Evolutionary conservation across 1,140 invertebrate species (phyloP).

Genomic region (Nymphalis io): DNA sequence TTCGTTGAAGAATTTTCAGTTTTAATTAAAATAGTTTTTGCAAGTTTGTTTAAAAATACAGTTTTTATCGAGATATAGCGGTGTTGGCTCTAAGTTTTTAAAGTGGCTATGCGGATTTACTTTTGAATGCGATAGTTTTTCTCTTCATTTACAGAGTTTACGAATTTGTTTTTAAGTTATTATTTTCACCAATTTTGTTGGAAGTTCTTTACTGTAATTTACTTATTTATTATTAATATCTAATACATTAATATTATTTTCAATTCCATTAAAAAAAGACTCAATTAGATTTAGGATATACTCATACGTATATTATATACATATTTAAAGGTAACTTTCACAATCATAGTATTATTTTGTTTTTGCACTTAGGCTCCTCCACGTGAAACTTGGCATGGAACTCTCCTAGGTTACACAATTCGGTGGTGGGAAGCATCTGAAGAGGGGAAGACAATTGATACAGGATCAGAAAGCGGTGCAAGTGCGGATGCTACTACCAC

Average conservation of each 20-base stretch:
- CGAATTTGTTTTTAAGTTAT: neutral
- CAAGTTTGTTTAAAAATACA: constrained; percentile 24
- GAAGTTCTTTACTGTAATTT: too few relatives aligned
- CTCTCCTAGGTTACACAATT: constrained; percentile 89
- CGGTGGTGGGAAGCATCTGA: constrained; percentile 83
- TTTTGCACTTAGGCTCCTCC: constrained; percentile 81
- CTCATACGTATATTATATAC: too few relatives aligned
- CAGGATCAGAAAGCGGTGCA: constrained; percentile 80
- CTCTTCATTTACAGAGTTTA: constrained; percentile 1
- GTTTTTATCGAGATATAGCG: constrained; percentile 19
- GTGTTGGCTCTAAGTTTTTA: constrained; percentile 3
- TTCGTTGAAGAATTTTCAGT: constrained; percentile 23
- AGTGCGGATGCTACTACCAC: constrained; percentile 82
- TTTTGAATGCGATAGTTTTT: constrained; percentile 8
- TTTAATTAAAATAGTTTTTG: constrained; percentile 36
- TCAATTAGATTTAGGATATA: too few relatives aligned
- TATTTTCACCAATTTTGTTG: too few relatives aligned
- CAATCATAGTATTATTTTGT: too few relatives aligned
- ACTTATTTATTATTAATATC: too few relatives aligned
- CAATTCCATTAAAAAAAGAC: too few relatives aligned
- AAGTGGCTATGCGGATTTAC: constrained; percentile 16
- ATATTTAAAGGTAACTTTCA: too few relatives aligned
- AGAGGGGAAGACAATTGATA: constrained; percentile 57
- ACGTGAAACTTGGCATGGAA: constrained; percentile 89
- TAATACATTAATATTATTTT: too few relatives aligned